Evolutionary conservation across 2,797 vertebrate genomes (phyloP).

Genomic region (Heteromormyrus szaboi): DNA sequence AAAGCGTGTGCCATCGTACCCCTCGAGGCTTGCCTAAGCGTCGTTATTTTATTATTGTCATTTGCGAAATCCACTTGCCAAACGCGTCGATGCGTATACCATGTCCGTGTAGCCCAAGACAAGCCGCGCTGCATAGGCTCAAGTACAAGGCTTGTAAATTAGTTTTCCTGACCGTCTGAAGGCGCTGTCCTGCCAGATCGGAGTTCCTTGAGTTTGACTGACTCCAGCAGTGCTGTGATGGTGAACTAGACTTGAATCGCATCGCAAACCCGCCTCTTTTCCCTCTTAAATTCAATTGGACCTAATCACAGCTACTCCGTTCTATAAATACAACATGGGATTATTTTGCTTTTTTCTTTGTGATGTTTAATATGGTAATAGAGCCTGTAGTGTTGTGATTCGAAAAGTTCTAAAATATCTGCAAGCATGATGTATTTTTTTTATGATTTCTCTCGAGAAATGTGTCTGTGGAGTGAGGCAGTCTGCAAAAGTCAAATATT

Average conservation of each 20-base stretch:
- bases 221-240: neutral
- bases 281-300: neutral
- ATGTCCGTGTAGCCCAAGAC: neutral
- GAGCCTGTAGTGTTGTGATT: neutral
- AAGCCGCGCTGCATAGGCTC: neutral
- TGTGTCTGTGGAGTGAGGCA: neutral
- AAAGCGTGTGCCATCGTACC: neutral
- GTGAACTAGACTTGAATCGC: neutral
- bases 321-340: neutral
- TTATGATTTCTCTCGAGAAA: neutral
- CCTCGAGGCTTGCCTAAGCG: neutral
- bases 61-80: neutral
- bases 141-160: neutral
- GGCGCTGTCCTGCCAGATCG: neutral
- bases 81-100: neutral
- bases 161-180: neutral
- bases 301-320: neutral
- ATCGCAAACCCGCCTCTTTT: neutral
- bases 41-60: neutral
- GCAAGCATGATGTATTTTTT: neutral
- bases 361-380: neutral
- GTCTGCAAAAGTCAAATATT: neutral
- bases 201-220: neutral
- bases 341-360: neutral
- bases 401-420: neutral